These are phyloP conservation scores for Galeopterus variegatus DNA, from an alignment of 2,113 vertebrate genomes.

Conservation along the genomic window DNA sequence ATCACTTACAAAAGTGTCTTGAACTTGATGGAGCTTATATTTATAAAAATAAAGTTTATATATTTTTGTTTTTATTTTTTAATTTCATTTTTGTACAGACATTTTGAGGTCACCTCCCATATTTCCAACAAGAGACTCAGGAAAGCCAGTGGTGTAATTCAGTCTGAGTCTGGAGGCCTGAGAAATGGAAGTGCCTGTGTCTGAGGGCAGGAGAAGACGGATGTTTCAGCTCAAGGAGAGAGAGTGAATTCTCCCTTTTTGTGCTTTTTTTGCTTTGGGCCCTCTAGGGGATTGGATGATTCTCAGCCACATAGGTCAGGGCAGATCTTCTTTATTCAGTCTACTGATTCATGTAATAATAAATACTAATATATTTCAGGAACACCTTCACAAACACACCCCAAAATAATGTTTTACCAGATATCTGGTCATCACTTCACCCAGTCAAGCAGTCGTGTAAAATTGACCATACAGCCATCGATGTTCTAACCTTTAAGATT, in stretches of 20 bases:
- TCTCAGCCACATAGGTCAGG: not conserved
- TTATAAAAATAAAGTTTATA: no score
- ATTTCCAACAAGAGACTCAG: no score
- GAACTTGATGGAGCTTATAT: no score
- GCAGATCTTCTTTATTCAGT: not conserved
- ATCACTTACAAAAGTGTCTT: no score
- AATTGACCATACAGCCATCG: not conserved
- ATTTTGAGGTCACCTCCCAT: no score
- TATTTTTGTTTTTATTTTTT: no score
- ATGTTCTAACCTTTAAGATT: not conserved
- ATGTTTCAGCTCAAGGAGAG: not conserved
- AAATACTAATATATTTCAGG: not conserved
- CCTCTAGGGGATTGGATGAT: not conserved
- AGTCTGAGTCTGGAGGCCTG: not conserved
- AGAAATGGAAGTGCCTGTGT: accelerated
- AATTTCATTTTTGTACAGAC: no score
- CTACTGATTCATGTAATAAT: not conserved
- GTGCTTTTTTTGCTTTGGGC: not conserved
- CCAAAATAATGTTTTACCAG: not conserved
- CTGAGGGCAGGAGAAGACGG: not conserved
- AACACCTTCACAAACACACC: not conserved
- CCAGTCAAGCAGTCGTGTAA: not conserved
- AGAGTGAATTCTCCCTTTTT: not conserved
- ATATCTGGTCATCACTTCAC: not conserved
- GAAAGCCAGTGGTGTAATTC: not conserved